phyloP scores from a whole-genome alignment of 2,113 vertebrate genomes.

The Pipra filicauda region DNA sequence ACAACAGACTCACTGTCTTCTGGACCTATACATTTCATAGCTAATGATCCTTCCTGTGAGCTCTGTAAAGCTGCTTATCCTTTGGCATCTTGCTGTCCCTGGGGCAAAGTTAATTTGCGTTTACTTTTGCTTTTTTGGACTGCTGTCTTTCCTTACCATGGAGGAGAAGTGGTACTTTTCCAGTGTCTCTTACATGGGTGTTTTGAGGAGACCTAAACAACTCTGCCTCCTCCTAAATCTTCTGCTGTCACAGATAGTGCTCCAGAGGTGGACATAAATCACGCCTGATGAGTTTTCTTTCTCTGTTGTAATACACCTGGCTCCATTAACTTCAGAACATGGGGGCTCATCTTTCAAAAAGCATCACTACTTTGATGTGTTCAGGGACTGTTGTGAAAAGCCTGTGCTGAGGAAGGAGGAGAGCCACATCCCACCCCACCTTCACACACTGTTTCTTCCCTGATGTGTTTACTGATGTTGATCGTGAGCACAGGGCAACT shows the following conservation, averaged over 20 bases:
- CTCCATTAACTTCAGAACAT: background rate
- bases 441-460: background rate
- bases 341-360: background rate
- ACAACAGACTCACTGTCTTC: background rate
- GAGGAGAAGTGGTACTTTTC: background rate
- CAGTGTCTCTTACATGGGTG: background rate
- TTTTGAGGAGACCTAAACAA: background rate
- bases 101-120: background rate
- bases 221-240: background rate
- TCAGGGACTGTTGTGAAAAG: background rate
- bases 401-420: background rate
- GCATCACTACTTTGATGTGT: fast-evolving
- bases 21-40: background rate
- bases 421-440: background rate
- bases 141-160: background rate
- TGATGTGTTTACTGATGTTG: background rate
- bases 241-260: background rate
- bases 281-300: background rate
- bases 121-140: background rate
- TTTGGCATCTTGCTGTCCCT: background rate
- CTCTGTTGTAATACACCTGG: background rate
- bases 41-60: background rate
- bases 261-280: background rate
- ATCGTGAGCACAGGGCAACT: background rate
- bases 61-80: background rate